phyloP scores from a whole-genome alignment of 2,888 invertebrate genomes.

The Pardosa pseudoannulata region DNA sequence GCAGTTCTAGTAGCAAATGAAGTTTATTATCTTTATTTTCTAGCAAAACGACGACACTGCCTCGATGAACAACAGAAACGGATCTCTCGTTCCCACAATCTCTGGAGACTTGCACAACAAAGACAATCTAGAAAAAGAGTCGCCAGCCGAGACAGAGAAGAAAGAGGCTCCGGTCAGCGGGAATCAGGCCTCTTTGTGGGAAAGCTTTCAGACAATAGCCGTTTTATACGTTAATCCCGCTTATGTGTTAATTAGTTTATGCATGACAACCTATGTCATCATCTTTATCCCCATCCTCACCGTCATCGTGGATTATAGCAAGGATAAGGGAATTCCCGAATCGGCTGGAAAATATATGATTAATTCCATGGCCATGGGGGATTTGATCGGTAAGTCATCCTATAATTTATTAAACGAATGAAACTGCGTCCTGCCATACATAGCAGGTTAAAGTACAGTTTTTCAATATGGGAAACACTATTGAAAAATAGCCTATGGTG shows the following conservation, averaged over 20 bases:
- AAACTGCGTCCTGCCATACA: no score
- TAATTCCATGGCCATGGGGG: constrained; percentile 45
- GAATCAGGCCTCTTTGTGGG: not conserved
- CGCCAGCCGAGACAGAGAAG: not conserved
- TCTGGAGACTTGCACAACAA: not conserved
- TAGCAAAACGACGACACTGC: not conserved
- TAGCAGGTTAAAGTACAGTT: no score
- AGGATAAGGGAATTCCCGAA: constrained; percentile 48
- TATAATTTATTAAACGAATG: no score
- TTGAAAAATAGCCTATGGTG: no score
- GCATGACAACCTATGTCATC: constrained; percentile 18
- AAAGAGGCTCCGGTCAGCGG: not conserved
- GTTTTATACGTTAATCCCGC: constrained; percentile 24
- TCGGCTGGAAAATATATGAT: constrained; percentile 41
- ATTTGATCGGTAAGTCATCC: constrained; percentile 49
- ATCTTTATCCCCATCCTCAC: constrained; percentile 34
- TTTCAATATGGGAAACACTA: no score
- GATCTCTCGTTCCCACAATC: not conserved
- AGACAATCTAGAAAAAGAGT: no score
- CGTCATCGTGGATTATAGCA: constrained; percentile 42
- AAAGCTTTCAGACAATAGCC: not conserved
- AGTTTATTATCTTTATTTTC: not conserved
- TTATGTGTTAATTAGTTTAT: constrained; percentile 37
- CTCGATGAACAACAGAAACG: not conserved
- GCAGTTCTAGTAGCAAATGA: no score